These are phyloP conservation scores for Pocillopora meandrina DNA, from an alignment of 92 coral and sea anemone genomes.

Conservation along the genomic window DNA sequence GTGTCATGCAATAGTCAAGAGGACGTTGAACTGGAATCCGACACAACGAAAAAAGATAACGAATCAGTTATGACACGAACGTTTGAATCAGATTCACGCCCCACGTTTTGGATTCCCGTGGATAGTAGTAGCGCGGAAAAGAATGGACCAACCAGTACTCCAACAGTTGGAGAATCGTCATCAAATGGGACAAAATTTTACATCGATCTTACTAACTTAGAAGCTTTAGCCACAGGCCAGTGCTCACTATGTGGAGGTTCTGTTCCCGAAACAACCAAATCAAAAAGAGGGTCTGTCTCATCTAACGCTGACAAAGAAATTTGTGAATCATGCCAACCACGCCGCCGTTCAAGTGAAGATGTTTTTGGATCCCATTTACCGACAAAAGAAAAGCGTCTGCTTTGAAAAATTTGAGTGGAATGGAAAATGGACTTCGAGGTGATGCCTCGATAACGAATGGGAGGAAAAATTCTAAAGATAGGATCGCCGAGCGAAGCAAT, in stretches of 20 bases:
- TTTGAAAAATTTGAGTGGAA: neutral
- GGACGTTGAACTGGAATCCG: neutral
- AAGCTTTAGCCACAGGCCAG: constrained; percentile 37
- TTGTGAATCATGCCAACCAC: constrained; percentile 31
- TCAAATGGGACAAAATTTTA: constrained; percentile 41
- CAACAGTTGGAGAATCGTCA: constrained; percentile 13
- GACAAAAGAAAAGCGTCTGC: constrained; percentile 20
- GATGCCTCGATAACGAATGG: neutral
- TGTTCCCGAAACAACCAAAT: constrained; percentile 22
- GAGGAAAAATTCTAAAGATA: constrained; percentile 9
- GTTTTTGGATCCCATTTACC: constrained; percentile 47
- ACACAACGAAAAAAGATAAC: neutral
- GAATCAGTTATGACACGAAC: constrained; percentile 43
- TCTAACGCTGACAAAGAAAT: constrained; percentile 9
- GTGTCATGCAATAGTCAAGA: constrained; percentile 13
- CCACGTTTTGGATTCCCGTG: constrained; percentile 72
- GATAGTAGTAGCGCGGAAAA: neutral
- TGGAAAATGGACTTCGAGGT: neutral
- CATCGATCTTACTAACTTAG: constrained; percentile 33
- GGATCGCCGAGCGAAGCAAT: neutral
- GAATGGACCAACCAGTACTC: neutral
- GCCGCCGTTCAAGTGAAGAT: constrained; percentile 31
- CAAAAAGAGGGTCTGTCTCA: neutral
- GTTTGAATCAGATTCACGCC: constrained; percentile 40
- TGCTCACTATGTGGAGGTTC: constrained; percentile 32